These are phyloP conservation scores for Montipora efflorescens DNA, from an alignment of 64 coral and sea anemone species.

Conservation along the genomic window DNA sequence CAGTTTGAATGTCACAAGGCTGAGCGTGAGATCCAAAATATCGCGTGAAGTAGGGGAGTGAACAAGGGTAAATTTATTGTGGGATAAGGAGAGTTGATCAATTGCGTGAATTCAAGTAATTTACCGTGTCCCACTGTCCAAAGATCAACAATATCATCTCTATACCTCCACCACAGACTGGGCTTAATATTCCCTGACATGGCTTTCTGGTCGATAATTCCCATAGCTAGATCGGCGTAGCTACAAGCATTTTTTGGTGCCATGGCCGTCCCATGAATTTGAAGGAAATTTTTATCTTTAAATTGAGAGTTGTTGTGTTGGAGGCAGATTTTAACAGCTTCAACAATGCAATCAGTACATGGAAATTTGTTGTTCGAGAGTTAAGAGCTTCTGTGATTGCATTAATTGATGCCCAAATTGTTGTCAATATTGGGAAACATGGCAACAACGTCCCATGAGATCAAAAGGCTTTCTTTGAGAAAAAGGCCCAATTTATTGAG, in stretches of 20 bases:
- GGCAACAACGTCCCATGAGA: neutral
- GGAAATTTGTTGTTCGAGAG: neutral
- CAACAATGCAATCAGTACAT: constrained; percentile 16
- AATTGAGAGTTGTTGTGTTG: constrained; percentile 32
- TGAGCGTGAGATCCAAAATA: constrained; percentile 26
- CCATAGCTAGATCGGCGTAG: constrained; percentile 39
- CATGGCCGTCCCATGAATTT: constrained; percentile 39
- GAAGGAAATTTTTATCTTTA: neutral
- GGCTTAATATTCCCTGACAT: constrained; percentile 10
- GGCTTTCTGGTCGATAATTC: neutral
- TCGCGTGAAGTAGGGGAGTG: neutral
- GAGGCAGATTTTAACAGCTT: constrained; percentile 36
- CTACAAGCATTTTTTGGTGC: constrained; percentile 39
- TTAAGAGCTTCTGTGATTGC: too few relatives aligned
- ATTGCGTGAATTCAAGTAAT: constrained; percentile 21
- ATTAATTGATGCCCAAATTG: too few relatives aligned
- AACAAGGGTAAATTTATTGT: constrained; percentile 28
- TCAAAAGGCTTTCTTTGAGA: too few relatives aligned
- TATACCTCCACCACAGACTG: constrained; percentile 31
- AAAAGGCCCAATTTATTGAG: too few relatives aligned
- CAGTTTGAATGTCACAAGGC: too few relatives aligned
- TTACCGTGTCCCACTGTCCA: neutral
- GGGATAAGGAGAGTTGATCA: constrained; percentile 13
- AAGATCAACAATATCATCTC: constrained; percentile 51
- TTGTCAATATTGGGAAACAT: neutral